Base-by-base conservation (phyloP, 1,140 invertebrate species). In the Rhyacophila brunnea region DNA sequence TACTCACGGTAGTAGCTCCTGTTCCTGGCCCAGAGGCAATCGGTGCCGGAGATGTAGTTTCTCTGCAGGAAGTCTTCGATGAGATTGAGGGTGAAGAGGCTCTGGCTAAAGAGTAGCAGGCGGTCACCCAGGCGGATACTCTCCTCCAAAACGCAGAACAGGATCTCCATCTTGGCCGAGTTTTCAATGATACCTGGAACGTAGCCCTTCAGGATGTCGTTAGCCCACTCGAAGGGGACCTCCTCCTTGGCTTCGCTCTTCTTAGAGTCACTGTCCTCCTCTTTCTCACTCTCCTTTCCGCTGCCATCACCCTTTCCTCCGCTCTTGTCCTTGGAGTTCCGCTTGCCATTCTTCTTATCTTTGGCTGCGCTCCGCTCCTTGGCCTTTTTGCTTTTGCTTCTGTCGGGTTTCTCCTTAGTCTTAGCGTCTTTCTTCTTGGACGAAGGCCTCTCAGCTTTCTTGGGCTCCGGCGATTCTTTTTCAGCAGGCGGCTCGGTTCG, bases 61-160 rank as follows among this genome's bases (percentile, higher is more conserved):
- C 85, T 84, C 65, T 90, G 87, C 32, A 99, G 80, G 72, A 96
- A 97, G 65, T 95, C 89, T 83, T 99, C 97, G 60, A 99, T 92
- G n/a, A 98, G 80, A 83, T 96, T 93, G 38, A 99, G 77, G 0
- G 96, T 99, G 62, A 97, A 91, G 9, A 99, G 81, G 68, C 93
- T 97, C 72, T 98, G 96, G 68, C 95, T 98, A 72, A 99, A 99
- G 1, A 99, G 83, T n/a, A 99, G 80, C 15, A 99, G 81, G 55
- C 96, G 87, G 77, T 99, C 96, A 1, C 93, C 93, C 23, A 92
- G 67, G 49, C 81, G 78, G 28, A 97, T 87, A 61, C 92, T 91
- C 75, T 98, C 91, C 65, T 94, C 87, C 6, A 99, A 80, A 44
- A 99, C 92, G 53, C 89, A 90, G 71, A 99, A 95, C 62, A 98